Percentiles rank a stretch among this genome's conserved stretches.
Evolutionary conservation across 2,888 invertebrate species (phyloP).

Genomic region (Buathra laborator): DNA sequence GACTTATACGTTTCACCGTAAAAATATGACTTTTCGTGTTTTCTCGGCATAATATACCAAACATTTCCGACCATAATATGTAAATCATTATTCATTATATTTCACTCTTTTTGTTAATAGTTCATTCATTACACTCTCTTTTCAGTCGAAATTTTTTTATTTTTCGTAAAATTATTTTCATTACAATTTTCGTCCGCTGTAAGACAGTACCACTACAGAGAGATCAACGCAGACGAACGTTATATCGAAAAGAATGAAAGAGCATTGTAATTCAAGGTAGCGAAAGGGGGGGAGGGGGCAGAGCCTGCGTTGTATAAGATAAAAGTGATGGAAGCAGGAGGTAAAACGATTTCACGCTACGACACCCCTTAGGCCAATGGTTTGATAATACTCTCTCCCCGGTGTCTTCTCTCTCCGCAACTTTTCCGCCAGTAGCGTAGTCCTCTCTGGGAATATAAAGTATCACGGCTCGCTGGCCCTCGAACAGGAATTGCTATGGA

Average conservation of each 20-base stretch:
- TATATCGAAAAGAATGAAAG: constrained; percentile 5
- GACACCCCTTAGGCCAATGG: constrained; percentile 74
- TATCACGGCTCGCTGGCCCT: constrained; percentile 74
- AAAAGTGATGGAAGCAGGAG: constrained; percentile 67
- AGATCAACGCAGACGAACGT: not conserved
- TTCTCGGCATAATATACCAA: too few relatives aligned
- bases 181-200: not conserved
- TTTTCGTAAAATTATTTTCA: not conserved
- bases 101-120: too few relatives aligned
- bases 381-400: constrained; percentile 63
- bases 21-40: too few relatives aligned
- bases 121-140: too few relatives aligned
- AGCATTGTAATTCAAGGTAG: constrained; percentile 49
- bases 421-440: constrained; percentile 42
- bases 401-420: constrained; percentile 33
- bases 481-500: constrained; percentile 36
- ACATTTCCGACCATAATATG: too few relatives aligned
- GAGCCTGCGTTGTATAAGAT: constrained; percentile 72
- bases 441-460: constrained; percentile 70
- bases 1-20: too few relatives aligned
- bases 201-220: not conserved
- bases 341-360: constrained; percentile 78
- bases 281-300: not conserved
- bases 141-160: too few relatives aligned
- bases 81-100: too few relatives aligned